A percentile compares a stretch with the other conserved stretches of the same genome.
These are phyloP conservation scores for Galagoides demidoff DNA, from an alignment of 2,797 vertebrate species.

Conservation along the genomic window DNA sequence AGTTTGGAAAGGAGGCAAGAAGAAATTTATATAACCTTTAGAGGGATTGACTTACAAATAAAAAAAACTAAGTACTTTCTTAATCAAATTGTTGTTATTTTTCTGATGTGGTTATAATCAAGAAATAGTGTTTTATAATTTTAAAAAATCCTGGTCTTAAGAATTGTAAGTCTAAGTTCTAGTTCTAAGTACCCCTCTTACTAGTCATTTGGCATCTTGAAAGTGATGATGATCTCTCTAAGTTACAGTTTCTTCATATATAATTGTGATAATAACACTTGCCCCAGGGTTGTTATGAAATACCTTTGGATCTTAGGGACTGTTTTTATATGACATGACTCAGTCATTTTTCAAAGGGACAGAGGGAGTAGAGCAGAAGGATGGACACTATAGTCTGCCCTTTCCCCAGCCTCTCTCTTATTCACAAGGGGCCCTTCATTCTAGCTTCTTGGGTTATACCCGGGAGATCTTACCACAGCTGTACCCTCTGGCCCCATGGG, in stretches of 20 bases:
- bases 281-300: not conserved
- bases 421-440: not conserved
- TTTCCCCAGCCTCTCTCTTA: not conserved
- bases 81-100: constrained; percentile 3
- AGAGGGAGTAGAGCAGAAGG: not conserved
- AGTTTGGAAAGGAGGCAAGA: not conserved
- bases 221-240: constrained; percentile 28
- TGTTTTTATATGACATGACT: constrained; percentile 58
- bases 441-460: not conserved
- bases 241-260: not conserved
- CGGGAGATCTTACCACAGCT: not conserved
- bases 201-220: not conserved
- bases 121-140: not conserved
- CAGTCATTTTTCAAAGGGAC: constrained; percentile 47
- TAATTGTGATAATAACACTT: constrained; percentile 55
- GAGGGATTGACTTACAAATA: not conserved
- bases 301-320: constrained; percentile 3
- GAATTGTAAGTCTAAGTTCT: constrained; percentile 27
- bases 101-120: not conserved
- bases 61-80: not conserved
- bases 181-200: constrained; percentile 17
- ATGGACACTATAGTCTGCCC: not conserved
- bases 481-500: not conserved
- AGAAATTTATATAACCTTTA: not conserved
- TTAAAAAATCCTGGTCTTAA: not conserved